Conservation (phyloP, 92 coral and sea anemone genomes). For the Actinernus sp. region DNA sequence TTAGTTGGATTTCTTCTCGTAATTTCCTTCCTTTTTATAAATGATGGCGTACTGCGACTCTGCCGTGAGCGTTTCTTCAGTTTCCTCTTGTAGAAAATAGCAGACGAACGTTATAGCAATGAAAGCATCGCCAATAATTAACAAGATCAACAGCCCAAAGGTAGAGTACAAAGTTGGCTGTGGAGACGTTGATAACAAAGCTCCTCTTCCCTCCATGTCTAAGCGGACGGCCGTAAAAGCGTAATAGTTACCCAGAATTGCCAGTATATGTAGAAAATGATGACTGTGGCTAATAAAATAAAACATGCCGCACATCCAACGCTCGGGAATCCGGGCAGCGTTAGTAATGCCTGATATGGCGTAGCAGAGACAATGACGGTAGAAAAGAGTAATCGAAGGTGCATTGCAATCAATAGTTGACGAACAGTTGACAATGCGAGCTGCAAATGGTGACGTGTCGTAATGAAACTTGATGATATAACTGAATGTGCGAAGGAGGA, state of each 20-base stretch:
- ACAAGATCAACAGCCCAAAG: neutral
- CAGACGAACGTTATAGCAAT: neutral
- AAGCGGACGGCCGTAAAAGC: constrained; percentile 37
- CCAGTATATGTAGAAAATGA: constrained; percentile 59
- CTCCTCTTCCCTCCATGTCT: neutral
- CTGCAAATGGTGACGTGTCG: constrained; percentile 47
- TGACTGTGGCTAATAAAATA: constrained; percentile 69
- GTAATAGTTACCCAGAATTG: constrained; percentile 31
- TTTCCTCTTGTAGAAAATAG: neutral
- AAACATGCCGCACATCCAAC: constrained; percentile 60
- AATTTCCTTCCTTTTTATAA: neutral
- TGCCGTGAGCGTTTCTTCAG: neutral
- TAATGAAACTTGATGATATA: constrained; percentile 32
- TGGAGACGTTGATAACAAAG: neutral
- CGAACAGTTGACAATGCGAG: neutral
- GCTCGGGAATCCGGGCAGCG: constrained; percentile 51
- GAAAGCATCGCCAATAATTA: neutral
- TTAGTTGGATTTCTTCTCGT: neutral
- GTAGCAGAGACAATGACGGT: constrained; percentile 43
- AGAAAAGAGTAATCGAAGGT: constrained; percentile 11
- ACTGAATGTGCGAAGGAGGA: constrained; percentile 29
- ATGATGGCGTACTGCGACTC: neutral
- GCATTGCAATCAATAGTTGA: constrained; percentile 13
- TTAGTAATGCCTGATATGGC: constrained; percentile 35
- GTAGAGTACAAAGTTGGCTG: neutral